Conservation (phyloP, 2,888 invertebrate species). For the Megalurothrips usitatus region DNA sequence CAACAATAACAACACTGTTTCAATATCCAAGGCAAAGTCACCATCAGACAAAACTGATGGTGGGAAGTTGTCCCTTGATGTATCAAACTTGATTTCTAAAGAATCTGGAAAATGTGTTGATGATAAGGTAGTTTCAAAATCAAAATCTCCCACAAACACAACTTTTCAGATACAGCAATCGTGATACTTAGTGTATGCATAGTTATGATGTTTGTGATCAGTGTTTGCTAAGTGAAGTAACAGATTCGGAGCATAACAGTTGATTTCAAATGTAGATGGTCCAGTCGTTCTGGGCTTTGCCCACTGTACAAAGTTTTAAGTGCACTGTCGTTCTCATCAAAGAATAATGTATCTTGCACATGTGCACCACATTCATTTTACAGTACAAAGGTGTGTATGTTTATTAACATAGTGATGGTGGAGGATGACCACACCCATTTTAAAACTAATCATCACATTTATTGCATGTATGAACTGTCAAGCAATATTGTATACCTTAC, state of each 20-base stretch:
- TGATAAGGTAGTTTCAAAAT: background rate
- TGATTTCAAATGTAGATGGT: background rate
- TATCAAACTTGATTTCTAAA: background rate
- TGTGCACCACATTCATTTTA: background rate
- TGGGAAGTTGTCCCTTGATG: background rate
- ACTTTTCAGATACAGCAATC: background rate
- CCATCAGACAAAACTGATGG: background rate
- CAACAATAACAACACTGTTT: background rate
- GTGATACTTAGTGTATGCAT: background rate
- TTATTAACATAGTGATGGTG: background rate
- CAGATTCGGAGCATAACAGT: background rate
- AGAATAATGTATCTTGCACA: background rate
- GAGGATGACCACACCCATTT: conserved; percentile 18
- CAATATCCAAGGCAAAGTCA: background rate
- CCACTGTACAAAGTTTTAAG: background rate
- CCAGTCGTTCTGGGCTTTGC: background rate
- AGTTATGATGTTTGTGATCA: too few relatives aligned
- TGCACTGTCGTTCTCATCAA: background rate
- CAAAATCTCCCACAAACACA: background rate
- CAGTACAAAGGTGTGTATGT: conserved; percentile 25
- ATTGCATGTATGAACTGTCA: background rate
- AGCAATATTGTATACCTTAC: background rate
- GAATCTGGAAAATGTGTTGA: background rate
- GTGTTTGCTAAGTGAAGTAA: background rate
- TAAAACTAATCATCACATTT: background rate